Percentiles rank a stretch among this genome's conserved stretches.
phyloP scores from a whole-genome alignment of 2,888 invertebrate species.

The Candidula unifasciata region DNA sequence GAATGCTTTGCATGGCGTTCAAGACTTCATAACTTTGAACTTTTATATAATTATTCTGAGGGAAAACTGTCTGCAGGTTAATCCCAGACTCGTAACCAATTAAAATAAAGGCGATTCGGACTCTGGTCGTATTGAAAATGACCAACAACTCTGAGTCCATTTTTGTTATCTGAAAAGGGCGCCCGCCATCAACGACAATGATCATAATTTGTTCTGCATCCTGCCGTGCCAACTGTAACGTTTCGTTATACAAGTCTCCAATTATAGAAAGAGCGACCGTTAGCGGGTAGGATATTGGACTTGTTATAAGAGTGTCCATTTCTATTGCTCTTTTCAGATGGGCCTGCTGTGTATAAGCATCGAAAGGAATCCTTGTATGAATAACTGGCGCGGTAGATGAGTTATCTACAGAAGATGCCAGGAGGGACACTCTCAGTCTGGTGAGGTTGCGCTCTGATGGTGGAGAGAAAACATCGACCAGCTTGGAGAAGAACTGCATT shows the following conservation, averaged over 20 bases:
- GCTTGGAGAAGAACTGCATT: slow-evolving; percentile 29
- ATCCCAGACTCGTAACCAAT: slow-evolving; percentile 15
- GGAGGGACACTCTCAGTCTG: not conserved
- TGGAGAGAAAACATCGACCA: slow-evolving; percentile 10
- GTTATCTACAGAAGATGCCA: slow-evolving; percentile 17
- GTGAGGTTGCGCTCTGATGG: not conserved
- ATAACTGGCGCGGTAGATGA: not conserved
- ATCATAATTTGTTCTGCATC: slow-evolving; percentile 23
- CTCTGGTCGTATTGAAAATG: slow-evolving; percentile 24
- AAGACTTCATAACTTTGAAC: not conserved
- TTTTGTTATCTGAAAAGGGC: slow-evolving; percentile 32
- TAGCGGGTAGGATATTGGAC: slow-evolving; percentile 14
- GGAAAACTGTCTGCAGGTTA: slow-evolving; percentile 32
- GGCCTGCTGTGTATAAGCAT: not conserved
- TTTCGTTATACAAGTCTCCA: not conserved
- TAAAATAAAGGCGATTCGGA: slow-evolving; percentile 7
- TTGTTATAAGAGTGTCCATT: slow-evolving; percentile 8
- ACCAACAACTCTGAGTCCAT: slow-evolving; percentile 17
- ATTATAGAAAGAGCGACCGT: not conserved
- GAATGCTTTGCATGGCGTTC: not conserved
- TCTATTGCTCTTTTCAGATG: slow-evolving; percentile 22
- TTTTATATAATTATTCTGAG: slow-evolving; percentile 17
- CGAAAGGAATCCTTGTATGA: not conserved
- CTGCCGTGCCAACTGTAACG: not conserved
- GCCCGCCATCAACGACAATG: slow-evolving; percentile 27